phyloP scores from a whole-genome alignment of 2,797 vertebrate species.

The Botia almorhae region DNA sequence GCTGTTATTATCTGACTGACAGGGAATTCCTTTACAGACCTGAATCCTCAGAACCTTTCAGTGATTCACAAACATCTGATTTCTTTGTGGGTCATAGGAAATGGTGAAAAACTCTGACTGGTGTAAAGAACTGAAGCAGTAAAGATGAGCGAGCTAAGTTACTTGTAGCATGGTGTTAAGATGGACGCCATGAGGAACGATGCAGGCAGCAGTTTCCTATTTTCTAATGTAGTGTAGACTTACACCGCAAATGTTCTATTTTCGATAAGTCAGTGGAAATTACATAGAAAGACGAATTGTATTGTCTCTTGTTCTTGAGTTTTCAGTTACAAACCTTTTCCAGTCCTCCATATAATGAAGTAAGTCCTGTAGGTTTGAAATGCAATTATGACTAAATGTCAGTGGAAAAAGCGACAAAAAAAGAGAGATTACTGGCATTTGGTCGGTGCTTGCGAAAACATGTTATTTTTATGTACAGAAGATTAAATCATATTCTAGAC shows the following conservation, averaged over 20 bases:
- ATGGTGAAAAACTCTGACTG: neutral
- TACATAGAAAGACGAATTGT: constrained; percentile 17
- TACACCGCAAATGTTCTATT: neutral
- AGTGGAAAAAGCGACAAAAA: constrained; percentile 70
- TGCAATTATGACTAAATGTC: constrained; percentile 71
- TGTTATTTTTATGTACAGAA: constrained; percentile 49
- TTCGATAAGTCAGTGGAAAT: constrained; percentile 14
- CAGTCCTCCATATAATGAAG: constrained; percentile 42
- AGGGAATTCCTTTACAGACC: constrained; percentile 51
- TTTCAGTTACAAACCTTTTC: neutral
- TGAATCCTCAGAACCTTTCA: constrained; percentile 46
- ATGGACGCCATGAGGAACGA: constrained; percentile 26
- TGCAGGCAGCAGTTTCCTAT: constrained; percentile 8
- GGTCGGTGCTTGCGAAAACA: constrained; percentile 60
- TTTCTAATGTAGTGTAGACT: neutral
- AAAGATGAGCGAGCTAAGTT: constrained; percentile 2
- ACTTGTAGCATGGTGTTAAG: neutral
- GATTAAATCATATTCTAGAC: constrained; percentile 35
- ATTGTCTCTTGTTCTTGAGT: neutral
- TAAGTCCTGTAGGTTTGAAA: constrained; percentile 58
- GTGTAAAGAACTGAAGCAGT: neutral
- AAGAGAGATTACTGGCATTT: constrained; percentile 70
- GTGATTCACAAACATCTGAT: constrained; percentile 48
- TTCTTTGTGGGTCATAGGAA: constrained; percentile 18
- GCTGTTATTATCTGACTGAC: constrained; percentile 9